phyloP scores from a whole-genome alignment of 1,140 invertebrate species.

The Heliothis subflexa region DNA sequence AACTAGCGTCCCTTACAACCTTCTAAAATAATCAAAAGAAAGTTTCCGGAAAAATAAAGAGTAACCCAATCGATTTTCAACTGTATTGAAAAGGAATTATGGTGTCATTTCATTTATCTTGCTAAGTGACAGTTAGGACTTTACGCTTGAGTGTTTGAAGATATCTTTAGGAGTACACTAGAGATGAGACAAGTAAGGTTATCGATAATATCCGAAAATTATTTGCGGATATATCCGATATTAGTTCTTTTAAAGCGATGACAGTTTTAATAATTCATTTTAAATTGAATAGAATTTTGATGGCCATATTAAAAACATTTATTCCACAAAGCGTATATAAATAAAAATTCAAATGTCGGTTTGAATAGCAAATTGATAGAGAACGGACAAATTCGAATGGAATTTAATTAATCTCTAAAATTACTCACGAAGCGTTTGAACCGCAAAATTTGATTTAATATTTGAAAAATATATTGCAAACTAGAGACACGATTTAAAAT shows the following conservation, averaged over 20 bases:
- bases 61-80: not conserved
- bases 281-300: not conserved
- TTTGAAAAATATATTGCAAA: constrained; percentile 12
- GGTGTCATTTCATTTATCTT: constrained; percentile 13
- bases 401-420: not conserved
- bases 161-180: constrained; percentile 16
- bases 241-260: too few relatives aligned
- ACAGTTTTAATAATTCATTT: not conserved
- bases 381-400: not conserved
- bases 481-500: constrained; percentile 7
- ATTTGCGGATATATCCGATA: constrained; percentile 13
- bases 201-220: constrained; percentile 18
- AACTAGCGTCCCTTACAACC: not conserved
- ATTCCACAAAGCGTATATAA: not conserved
- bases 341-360: not conserved
- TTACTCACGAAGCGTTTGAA: constrained; percentile 10
- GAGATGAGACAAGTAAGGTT: constrained; percentile 12
- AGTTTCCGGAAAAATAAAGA: constrained; percentile 1
- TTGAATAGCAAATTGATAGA: constrained; percentile 1
- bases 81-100: not conserved
- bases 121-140: not conserved
- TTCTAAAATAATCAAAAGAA: constrained; percentile 14
- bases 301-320: not conserved
- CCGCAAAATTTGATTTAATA: constrained; percentile 13
- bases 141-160: not conserved